Conservation (phyloP, 1,140 invertebrate species). For the Lepidotrigona ventralis region DNA sequence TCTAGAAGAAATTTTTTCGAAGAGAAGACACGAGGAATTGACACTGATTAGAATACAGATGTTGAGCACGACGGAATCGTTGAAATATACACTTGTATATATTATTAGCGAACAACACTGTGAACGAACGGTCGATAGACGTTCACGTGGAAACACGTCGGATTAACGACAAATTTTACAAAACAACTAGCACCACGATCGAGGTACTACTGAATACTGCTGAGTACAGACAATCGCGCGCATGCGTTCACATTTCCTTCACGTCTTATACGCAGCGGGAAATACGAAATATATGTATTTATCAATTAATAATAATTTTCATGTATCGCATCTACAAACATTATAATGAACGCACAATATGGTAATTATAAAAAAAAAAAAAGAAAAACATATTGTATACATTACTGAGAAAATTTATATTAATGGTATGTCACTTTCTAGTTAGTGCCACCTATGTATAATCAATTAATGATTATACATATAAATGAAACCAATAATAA, state of each 20-base stretch:
- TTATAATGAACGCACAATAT: not conserved
- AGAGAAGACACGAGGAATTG: not conserved
- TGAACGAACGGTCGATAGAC: slow-evolving; percentile 2
- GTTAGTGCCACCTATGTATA: not conserved
- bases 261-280: not conserved
- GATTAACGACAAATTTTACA: not conserved
- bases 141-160: slow-evolving; percentile 11
- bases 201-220: slow-evolving; percentile 39
- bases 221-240: not conserved
- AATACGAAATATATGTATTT: not conserved
- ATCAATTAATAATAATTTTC: not conserved
- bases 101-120: not conserved
- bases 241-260: slow-evolving; percentile 4
- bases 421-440: not conserved
- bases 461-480: not conserved
- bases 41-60: not conserved
- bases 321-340: not conserved
- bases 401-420: not conserved
- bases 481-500: not conserved
- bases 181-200: slow-evolving; percentile 1
- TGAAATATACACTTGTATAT: not conserved
- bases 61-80: not conserved
- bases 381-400: not conserved
- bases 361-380: not conserved
- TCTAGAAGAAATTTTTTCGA: not conserved